Evolutionary conservation across 2,888 invertebrate genomes (phyloP).

Genomic region (Ophion ventricosus): DNA sequence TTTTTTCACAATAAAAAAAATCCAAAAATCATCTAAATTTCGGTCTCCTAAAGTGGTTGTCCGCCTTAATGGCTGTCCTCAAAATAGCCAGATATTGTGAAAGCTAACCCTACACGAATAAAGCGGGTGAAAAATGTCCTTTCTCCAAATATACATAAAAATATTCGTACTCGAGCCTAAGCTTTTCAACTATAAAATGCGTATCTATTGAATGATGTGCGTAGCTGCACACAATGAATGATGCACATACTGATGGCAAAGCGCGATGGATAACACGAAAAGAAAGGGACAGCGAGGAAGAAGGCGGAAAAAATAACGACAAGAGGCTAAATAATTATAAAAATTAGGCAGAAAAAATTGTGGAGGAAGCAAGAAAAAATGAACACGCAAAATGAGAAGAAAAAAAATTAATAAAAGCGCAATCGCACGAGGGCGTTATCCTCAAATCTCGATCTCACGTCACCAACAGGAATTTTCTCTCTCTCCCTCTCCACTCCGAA

Average conservation of each 20-base stretch:
- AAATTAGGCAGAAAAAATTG: not conserved
- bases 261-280: slow-evolving; percentile 12
- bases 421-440: slow-evolving; percentile 54
- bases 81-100: too few species aligned
- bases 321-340: not conserved
- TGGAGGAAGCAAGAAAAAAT: slow-evolving; percentile 11
- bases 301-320: not conserved
- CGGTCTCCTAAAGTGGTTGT: too few species aligned
- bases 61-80: not conserved
- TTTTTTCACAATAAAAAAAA: too few species aligned
- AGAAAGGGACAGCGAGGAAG: not conserved
- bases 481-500: slow-evolving; percentile 15
- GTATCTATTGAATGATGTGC: slow-evolving; percentile 45
- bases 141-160: not conserved
- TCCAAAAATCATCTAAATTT: too few species aligned
- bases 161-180: not conserved
- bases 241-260: slow-evolving; percentile 39
- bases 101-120: too few species aligned
- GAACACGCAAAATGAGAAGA: slow-evolving; percentile 29
- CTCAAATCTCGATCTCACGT: slow-evolving; percentile 57
- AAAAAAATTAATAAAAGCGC: slow-evolving; percentile 54
- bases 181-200: not conserved
- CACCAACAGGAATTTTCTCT: slow-evolving; percentile 12
- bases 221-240: slow-evolving; percentile 44
- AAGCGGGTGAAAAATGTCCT: too few species aligned